Evolutionary conservation across 2,113 vertebrate species (phyloP), one percentile per base, ranked within the genome.

Genomic region (Cathartes aura): DNA sequence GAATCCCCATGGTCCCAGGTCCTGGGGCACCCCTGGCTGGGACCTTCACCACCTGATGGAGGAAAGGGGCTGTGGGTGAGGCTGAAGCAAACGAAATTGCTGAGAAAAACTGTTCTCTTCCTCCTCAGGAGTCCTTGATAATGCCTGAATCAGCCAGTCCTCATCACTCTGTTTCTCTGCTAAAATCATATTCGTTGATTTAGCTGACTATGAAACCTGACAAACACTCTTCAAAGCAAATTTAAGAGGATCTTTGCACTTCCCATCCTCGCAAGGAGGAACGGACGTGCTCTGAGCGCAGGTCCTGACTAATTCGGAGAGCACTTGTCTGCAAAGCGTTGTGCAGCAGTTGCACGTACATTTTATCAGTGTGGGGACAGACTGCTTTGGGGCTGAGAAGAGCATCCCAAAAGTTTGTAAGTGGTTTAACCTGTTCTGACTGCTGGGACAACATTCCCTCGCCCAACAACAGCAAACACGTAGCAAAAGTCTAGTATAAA

Each of bases 241-340:
- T 72, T 80, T 30, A 29, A 64, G 78, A 75, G 67, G 40, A 26
- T 42, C 47, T 87, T 50, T n/a, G 34, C 11, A 5, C 67, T 79
- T 60, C 45, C 38, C 40, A 2, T 8, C 22, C n/a, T 55, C 0
- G 0, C 9, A n/a, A 38, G 50, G 59, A 71, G 56, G 52, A 59
- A 55, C 0, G 8, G 16, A 55, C 0, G 21, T 5, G 20, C 11
- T 80, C 43, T 11, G 53, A 72, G 73, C 4, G 1, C 2, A 8
- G 62, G 40, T 93, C 7, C 8, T 3, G 6, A 30, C n/a, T 32
- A 27, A 48, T 62, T 34, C 3, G 7, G 48, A 29, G 66, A 82
- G 43, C 29, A 2, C 21, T 29, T n/a, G 30, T 5, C 52, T 55
- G 52, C 47, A 21, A 56, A 22, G 29, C 0, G 1, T 47, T 2